These are phyloP conservation scores for Ooceraea biroi DNA, from an alignment of 1,140 invertebrate species.

Conservation along the genomic window DNA sequence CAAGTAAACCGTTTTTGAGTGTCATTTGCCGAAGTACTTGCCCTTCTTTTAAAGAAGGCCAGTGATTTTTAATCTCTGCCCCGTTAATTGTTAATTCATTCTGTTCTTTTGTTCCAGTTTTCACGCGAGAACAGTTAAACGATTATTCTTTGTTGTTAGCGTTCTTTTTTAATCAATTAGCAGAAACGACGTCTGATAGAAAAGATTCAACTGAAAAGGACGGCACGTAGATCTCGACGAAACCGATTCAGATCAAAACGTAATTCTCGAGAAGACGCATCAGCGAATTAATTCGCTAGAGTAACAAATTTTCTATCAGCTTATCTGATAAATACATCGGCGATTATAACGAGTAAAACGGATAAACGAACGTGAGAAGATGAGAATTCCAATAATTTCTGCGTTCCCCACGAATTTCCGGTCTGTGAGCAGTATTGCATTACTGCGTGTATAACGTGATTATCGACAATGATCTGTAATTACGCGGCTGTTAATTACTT, in stretches of 20 bases:
- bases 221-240: neutral
- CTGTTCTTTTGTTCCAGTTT: neutral
- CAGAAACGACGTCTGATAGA: neutral
- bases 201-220: neutral
- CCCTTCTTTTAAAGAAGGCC: neutral
- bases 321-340: slow-evolving; percentile 7
- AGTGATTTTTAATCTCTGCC: slow-evolving; percentile 34
- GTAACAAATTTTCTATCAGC: neutral
- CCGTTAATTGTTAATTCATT: slow-evolving; percentile 3
- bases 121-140: neutral
- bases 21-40: slow-evolving; percentile 1
- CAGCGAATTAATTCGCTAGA: slow-evolving; percentile 2
- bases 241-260: neutral
- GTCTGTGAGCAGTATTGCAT: slow-evolving; percentile 7
- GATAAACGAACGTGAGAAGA: neutral
- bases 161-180: slow-evolving; percentile 8
- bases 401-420: slow-evolving; percentile 2
- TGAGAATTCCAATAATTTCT: slow-evolving; percentile 9
- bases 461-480: slow-evolving; percentile 51
- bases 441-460: slow-evolving; percentile 44
- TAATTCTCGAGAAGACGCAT: neutral
- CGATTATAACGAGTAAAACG: neutral
- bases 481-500: slow-evolving; percentile 53
- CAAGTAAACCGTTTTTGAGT: neutral
- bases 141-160: slow-evolving; percentile 13